Conservation (phyloP, 2,797 vertebrate genomes). For the Schizopygopsis pylzovi region DNA sequence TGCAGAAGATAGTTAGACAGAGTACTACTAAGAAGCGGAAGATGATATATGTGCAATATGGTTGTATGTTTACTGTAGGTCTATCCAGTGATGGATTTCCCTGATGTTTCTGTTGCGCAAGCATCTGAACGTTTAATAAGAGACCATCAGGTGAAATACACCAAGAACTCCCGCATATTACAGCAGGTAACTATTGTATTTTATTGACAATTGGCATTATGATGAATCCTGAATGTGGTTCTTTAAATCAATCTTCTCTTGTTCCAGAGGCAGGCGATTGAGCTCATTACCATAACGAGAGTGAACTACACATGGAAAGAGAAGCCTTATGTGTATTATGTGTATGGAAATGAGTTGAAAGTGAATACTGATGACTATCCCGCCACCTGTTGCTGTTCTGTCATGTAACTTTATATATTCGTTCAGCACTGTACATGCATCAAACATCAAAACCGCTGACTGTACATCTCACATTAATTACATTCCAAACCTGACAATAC, state of each 20-base stretch:
- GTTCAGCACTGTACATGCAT: too few species aligned
- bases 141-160: constrained; percentile 75
- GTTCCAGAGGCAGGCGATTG: constrained; percentile 79
- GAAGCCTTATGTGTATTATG: constrained; percentile 69
- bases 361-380: constrained; percentile 77
- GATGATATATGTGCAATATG: background rate
- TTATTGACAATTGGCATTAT: background rate
- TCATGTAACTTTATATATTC: constrained; percentile 36
- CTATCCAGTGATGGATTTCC: constrained; percentile 78
- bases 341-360: constrained; percentile 78
- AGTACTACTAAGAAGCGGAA: background rate
- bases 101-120: constrained; percentile 69
- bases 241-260: background rate
- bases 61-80: constrained; percentile 68
- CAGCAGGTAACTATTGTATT: constrained; percentile 75
- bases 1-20: background rate
- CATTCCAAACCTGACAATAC: too few species aligned
- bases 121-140: constrained; percentile 75
- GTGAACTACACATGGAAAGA: constrained; percentile 80
- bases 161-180: constrained; percentile 72
- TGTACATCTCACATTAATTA: too few species aligned
- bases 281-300: constrained; percentile 80
- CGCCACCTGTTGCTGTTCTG: constrained; percentile 78
- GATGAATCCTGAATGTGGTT: background rate
- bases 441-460: too few species aligned